Conservation (phyloP, 2,113 vertebrate species). For the Taurulus bubalis region DNA sequence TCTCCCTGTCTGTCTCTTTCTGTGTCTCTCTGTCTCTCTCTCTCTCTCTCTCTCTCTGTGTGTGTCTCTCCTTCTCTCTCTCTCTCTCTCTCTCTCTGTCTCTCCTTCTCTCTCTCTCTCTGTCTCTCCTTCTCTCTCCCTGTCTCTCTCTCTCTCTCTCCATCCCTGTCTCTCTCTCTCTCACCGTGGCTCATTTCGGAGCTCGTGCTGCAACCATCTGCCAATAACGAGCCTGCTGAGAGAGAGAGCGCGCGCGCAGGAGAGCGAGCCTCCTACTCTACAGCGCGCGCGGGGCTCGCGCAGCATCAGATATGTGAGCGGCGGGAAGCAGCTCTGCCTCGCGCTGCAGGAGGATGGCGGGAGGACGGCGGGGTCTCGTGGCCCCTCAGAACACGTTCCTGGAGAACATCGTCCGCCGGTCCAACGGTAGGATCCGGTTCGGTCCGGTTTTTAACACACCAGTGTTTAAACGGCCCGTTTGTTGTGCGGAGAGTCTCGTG, state of each 20-base stretch:
- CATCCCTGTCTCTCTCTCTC: background rate
- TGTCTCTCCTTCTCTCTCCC: no score
- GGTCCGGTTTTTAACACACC: background rate
- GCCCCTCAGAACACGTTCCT: slow-evolving; percentile 94
- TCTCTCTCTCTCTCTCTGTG: no score
- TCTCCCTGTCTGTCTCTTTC: background rate
- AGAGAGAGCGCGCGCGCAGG: slow-evolving; percentile 2
- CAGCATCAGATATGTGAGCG: slow-evolving; percentile 65
- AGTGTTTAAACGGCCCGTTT: background rate
- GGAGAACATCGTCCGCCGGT: slow-evolving; percentile 93
- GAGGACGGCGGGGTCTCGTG: slow-evolving; percentile 91
- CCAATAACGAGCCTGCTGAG: slow-evolving; percentile 15
- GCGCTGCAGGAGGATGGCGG: slow-evolving; percentile 87
- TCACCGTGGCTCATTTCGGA: background rate
- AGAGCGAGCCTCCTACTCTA: background rate
- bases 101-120: no score
- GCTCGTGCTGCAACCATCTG: slow-evolving; percentile 57
- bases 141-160: background rate
- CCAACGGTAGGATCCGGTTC: slow-evolving; percentile 86
- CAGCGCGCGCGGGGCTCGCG: slow-evolving; percentile 68
- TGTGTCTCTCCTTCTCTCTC: no score
- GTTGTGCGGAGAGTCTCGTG: slow-evolving; percentile 4
- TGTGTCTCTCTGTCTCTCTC: no score
- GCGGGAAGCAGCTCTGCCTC: slow-evolving; percentile 48
- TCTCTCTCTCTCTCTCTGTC: no score